A percentile compares a stretch with the other conserved stretches of the same genome.
Evolutionary conservation across 2,113 vertebrate genomes (phyloP).

Genomic region (Gallinago media): DNA sequence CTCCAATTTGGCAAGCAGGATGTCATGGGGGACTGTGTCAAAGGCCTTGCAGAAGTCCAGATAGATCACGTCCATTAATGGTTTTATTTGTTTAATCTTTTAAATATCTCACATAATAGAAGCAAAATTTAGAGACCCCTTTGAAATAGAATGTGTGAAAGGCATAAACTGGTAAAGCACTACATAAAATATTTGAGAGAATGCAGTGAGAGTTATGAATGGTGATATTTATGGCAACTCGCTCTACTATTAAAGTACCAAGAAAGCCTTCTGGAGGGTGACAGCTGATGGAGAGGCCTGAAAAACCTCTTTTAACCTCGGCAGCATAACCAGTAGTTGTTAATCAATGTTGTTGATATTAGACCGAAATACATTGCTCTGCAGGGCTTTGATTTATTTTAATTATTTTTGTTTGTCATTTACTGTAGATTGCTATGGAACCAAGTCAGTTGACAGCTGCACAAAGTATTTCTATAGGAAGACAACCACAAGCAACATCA

Average conservation of each 20-base stretch:
- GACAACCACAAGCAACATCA: conserved; percentile 45
- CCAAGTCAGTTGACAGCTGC: conserved; percentile 39
- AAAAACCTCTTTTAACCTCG: not conserved
- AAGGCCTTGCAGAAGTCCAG: no score
- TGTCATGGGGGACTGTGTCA: no score
- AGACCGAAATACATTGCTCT: not conserved
- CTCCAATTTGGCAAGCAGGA: no score
- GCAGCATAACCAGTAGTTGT: not conserved
- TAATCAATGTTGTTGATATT: not conserved
- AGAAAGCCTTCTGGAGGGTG: not conserved
- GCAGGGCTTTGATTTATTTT: not conserved
- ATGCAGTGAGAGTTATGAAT: not conserved
- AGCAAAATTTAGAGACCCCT: not conserved
- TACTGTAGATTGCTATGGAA: conserved; percentile 76
- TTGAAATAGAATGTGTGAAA: not conserved
- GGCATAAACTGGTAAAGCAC: not conserved
- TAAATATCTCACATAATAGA: not conserved
- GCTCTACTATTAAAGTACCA: not conserved
- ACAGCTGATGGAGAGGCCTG: not conserved
- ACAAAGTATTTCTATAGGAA: conserved; percentile 63
- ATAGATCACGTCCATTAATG: not conserved
- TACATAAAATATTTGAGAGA: not conserved
- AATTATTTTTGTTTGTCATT: not conserved
- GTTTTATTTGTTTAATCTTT: not conserved
- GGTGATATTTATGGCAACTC: not conserved